Conservation (phyloP, 2,797 vertebrate species). For the Cossypha heuglini region DNA sequence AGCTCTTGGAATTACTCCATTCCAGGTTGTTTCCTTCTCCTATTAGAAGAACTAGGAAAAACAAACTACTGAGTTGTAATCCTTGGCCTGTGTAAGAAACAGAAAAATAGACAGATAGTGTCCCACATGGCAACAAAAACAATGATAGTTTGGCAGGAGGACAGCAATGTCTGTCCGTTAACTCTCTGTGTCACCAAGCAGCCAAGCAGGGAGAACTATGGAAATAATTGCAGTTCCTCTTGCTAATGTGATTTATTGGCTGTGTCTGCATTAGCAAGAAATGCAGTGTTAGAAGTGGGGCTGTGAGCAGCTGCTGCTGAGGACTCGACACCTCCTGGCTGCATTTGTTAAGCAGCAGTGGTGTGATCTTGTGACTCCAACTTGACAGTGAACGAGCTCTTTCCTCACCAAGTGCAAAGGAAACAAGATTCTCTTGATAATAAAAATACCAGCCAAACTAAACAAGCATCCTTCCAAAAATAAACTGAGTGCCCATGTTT, state of each 20-base stretch:
- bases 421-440: neutral
- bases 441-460: neutral
- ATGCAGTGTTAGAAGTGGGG: neutral
- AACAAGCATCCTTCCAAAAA: neutral
- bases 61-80: neutral
- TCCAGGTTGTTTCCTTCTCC: neutral
- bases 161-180: neutral
- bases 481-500: neutral
- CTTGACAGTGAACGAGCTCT: neutral
- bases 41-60: neutral
- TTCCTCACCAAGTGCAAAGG: neutral
- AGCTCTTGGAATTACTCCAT: neutral
- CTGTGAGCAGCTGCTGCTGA: neutral
- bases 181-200: neutral
- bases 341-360: neutral
- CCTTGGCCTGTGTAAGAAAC: neutral
- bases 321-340: neutral
- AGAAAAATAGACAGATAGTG: neutral
- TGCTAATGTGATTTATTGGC: neutral
- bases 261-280: neutral
- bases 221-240: neutral
- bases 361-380: neutral
- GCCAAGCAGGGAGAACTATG: neutral
- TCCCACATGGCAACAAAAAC: neutral
- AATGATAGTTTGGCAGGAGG: neutral